Conservation (phyloP, 2,113 vertebrate species). For the Poecilia latipinna region DNA sequence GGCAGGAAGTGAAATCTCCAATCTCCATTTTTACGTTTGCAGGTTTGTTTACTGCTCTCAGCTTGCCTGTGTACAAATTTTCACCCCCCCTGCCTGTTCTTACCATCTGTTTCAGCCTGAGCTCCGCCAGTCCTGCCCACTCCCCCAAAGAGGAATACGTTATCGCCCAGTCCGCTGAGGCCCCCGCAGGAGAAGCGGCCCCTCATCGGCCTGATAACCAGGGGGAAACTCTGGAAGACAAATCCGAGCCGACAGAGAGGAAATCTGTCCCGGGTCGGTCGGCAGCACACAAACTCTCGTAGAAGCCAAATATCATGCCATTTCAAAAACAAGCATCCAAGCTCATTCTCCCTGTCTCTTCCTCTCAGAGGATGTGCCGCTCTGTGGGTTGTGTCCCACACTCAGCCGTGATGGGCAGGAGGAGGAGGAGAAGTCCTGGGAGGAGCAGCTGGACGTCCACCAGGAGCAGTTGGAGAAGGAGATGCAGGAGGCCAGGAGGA, state of each 20-base stretch:
- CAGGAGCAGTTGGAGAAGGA: conserved; percentile 96
- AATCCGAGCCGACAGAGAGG: conserved; percentile 83
- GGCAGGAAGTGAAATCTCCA: conserved; percentile 33
- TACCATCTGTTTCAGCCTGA: conserved; percentile 84
- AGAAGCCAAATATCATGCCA: conserved; percentile 13
- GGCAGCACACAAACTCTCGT: conserved; percentile 34
- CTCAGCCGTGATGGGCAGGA: conserved; percentile 77
- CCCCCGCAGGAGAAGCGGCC: conserved; percentile 74
- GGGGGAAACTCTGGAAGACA: conserved; percentile 78
- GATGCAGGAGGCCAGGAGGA: conserved; percentile 96
- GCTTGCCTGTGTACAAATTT: conserved; percentile 60
- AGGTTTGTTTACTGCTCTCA: conserved; percentile 55
- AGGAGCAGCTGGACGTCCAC: conserved; percentile 92
- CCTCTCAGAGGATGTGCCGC: conserved; percentile 77
- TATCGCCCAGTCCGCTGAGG: conserved; percentile 79
- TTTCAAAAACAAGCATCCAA: conserved; percentile 22
- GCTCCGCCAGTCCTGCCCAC: conserved; percentile 91
- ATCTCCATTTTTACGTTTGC: conserved; percentile 45
- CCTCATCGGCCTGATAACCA: conserved; percentile 81
- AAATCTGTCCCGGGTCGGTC: conserved; percentile 83
- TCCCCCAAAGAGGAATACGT: conserved; percentile 84
- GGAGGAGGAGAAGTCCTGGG: conserved; percentile 90
- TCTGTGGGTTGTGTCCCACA: conserved; percentile 73
- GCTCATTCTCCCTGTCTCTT: neutral
- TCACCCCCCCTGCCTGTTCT: conserved; percentile 49